A percentile compares a stretch with the other conserved stretches of the same genome.
Conservation (phyloP, 2,113 vertebrate genomes). For the Hippotragus niger region DNA sequence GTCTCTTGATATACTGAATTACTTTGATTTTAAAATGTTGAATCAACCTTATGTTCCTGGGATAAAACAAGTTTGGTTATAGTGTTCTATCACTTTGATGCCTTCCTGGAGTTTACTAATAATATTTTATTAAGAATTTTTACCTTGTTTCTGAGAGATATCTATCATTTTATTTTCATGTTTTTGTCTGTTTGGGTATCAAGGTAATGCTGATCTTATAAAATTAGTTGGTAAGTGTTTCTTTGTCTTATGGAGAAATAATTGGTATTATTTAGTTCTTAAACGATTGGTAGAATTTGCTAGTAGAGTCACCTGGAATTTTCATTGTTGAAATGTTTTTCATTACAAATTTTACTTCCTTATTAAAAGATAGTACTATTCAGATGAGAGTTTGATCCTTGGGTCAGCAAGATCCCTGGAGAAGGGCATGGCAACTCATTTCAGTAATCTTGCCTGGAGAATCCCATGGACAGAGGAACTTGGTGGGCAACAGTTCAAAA, state of each 20-base stretch:
- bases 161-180: background rate
- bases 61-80: background rate
- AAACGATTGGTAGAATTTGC: background rate
- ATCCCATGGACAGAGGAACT: background rate
- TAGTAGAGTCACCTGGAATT: background rate
- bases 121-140: constrained; percentile 1
- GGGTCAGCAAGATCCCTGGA: background rate
- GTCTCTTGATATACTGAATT: background rate
- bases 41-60: background rate
- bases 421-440: background rate
- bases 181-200: background rate
- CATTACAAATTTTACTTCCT: background rate
- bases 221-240: background rate
- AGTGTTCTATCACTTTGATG: background rate
- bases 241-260: background rate
- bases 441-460: background rate
- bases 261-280: background rate
- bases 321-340: background rate
- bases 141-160: background rate
- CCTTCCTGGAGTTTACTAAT: background rate
- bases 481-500: background rate
- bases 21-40: background rate
- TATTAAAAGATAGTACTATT: background rate
- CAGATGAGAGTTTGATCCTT: background rate
- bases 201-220: background rate